These are phyloP conservation scores for Chrysocyon brachyurus DNA, from an alignment of 2,797 vertebrate genomes.

Conservation along the genomic window DNA sequence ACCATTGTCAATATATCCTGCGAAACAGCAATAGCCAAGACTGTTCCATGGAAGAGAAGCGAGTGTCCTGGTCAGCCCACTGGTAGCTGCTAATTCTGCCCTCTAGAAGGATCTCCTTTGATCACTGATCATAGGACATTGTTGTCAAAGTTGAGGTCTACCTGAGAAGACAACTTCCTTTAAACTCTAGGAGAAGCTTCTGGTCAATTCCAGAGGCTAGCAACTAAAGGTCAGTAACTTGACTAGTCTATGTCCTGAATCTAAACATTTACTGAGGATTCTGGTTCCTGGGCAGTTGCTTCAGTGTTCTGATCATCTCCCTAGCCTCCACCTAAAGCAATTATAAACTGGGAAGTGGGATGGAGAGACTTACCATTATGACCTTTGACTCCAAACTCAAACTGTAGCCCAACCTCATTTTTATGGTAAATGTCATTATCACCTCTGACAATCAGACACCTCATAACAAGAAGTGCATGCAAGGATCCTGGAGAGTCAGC, in stretches of 20 bases:
- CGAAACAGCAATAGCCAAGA: not conserved
- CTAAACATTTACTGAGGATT: not conserved
- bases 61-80: not conserved
- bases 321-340: not conserved
- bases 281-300: not conserved
- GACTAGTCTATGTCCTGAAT: not conserved
- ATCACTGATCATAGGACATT: not conserved
- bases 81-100: not conserved
- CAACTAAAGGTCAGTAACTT: not conserved
- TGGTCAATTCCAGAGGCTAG: not conserved
- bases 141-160: not conserved
- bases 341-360: not conserved
- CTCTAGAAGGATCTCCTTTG: not conserved
- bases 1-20: not conserved
- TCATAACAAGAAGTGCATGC: not conserved
- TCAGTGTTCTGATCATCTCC: not conserved
- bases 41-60: not conserved
- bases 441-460: not conserved
- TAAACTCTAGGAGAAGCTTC: not conserved
- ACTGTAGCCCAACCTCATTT: not conserved
- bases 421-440: not conserved
- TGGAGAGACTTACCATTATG: not conserved
- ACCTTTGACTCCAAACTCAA: not conserved
- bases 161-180: not conserved
- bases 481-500: not conserved